Conservation (phyloP, 2,113 vertebrate genomes). For the Gasterosteus nipponicus region DNA sequence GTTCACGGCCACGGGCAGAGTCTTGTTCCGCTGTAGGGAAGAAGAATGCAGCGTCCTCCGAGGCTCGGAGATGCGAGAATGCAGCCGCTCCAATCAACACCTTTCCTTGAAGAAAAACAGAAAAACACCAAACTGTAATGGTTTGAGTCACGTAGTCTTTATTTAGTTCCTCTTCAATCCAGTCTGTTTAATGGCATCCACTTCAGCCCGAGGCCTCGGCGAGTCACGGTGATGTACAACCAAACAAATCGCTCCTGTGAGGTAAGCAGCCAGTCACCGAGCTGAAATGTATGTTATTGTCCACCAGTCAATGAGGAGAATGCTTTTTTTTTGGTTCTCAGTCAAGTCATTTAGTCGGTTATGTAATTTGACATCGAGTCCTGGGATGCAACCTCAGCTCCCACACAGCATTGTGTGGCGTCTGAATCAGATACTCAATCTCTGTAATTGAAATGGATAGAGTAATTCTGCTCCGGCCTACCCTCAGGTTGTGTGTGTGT, state of each 20-base stretch:
- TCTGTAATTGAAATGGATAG: constrained; percentile 75
- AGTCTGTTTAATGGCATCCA: neutral
- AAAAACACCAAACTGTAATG: neutral
- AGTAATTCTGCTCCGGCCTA: constrained; percentile 62
- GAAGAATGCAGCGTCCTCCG: neutral
- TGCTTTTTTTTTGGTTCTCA: constrained; percentile 48
- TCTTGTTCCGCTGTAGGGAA: neutral
- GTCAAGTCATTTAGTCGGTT: constrained; percentile 61
- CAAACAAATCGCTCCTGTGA: neutral
- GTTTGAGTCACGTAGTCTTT: neutral
- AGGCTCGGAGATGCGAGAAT: neutral
- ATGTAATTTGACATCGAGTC: constrained; percentile 66
- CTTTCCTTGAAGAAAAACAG: neutral
- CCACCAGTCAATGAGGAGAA: constrained; percentile 32
- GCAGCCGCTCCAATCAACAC: neutral
- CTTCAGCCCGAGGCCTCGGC: neutral
- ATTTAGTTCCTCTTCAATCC: neutral
- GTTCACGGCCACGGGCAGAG: neutral
- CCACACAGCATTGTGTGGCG: constrained; percentile 35
- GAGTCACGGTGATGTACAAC: neutral
- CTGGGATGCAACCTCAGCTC: constrained; percentile 42
- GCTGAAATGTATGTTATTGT: constrained; percentile 34
- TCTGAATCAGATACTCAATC: constrained; percentile 66
- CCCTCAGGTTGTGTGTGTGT: constrained; percentile 47
- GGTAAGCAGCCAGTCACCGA: neutral